phyloP scores from a whole-genome alignment of 1,140 invertebrate genomes.

The Pogonomyrmex barbatus region DNA sequence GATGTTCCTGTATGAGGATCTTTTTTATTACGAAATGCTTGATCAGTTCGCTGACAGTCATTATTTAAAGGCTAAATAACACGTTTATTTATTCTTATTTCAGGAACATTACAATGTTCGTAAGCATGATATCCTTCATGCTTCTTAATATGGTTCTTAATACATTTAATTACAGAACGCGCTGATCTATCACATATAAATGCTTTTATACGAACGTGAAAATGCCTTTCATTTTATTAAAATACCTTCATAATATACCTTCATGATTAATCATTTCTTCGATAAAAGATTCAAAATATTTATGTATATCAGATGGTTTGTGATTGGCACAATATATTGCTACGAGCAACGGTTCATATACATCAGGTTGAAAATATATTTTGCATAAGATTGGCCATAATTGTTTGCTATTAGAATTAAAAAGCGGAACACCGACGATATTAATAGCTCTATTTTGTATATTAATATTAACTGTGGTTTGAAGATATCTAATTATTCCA shows the following conservation, averaged over 20 bases:
- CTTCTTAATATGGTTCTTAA: background rate
- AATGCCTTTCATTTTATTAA: background rate
- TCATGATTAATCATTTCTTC: background rate
- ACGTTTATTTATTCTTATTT: background rate
- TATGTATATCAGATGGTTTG: background rate
- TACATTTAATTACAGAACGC: background rate
- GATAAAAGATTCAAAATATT: background rate
- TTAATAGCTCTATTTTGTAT: conserved; percentile 5
- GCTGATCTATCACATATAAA: background rate
- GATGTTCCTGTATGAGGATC: background rate
- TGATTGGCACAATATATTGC: conserved; percentile 7
- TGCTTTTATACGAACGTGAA: background rate
- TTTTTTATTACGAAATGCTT: background rate
- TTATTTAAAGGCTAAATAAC: background rate
- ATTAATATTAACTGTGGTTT: background rate
- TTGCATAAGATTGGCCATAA: conserved; percentile 4
- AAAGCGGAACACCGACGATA: background rate
- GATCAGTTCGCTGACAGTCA: background rate
- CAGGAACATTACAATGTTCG: background rate
- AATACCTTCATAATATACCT: background rate
- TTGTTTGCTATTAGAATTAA: background rate
- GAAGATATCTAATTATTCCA: background rate
- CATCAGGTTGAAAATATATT: background rate
- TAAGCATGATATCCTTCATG: background rate
- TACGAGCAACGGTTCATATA: background rate